Evolutionary conservation across 2,888 invertebrate species (phyloP).

Genomic region (Platerodrilus igneus): DNA sequence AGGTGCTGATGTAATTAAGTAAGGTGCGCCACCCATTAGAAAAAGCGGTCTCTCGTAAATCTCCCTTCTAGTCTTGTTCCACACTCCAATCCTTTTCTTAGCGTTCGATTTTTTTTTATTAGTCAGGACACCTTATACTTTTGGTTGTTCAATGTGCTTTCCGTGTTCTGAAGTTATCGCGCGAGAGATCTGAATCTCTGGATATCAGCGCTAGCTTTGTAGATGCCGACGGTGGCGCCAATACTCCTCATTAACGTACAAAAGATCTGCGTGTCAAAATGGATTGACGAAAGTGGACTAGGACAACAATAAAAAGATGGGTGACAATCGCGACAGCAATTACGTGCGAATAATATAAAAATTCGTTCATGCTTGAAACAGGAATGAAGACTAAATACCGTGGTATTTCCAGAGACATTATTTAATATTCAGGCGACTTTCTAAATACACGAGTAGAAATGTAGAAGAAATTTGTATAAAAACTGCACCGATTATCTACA

Average conservation of each 20-base stretch:
- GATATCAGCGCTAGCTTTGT: constrained; percentile 47
- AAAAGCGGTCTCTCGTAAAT: constrained; percentile 45
- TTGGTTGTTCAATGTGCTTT: constrained; percentile 44
- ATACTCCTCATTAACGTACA: constrained; percentile 41
- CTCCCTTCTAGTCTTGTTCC: constrained; percentile 42
- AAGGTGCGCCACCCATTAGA: constrained; percentile 48
- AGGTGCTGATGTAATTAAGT: constrained; percentile 48
- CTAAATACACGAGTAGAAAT: no score
- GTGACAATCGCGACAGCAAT: no score
- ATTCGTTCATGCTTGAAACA: no score
- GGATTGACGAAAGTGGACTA: constrained; percentile 18
- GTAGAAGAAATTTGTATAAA: no score
- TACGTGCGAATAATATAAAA: no score
- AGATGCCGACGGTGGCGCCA: constrained; percentile 47
- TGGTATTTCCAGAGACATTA: no score
- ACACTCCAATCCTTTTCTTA: constrained; percentile 37
- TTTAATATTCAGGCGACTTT: no score
- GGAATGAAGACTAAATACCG: no score
- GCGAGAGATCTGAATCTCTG: constrained; percentile 47
- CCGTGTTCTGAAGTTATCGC: constrained; percentile 43
- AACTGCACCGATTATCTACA: no score
- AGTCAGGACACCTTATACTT: constrained; percentile 33
- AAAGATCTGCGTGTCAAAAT: constrained; percentile 28
- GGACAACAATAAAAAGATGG: no score
- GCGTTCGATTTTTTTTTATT: constrained; percentile 24